Base-by-base conservation (phyloP, 2,888 invertebrate species). In the Mythimna pallens region DNA sequence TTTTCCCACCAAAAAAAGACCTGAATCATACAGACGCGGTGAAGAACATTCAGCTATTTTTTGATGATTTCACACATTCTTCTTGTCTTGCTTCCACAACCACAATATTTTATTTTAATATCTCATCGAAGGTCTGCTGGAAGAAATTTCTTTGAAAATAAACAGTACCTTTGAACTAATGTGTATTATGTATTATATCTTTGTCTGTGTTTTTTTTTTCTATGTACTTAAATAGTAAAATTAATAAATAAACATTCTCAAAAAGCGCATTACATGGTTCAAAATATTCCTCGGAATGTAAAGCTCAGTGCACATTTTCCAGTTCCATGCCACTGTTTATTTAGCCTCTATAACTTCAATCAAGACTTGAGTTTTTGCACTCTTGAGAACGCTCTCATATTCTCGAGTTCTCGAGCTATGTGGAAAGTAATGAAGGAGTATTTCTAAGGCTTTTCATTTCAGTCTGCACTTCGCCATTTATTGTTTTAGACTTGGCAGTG, bases 361-460 rank as follows among this genome's bases (percentile, higher is more conserved):
- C 40, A 40, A 7, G 36, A 54, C 30, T 64, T 54, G 57, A 83
- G 76, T 76, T 84, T 76, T 81, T 81, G 61, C 59, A 7, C 73
- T 62, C 69, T 55, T 20, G 65, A 73, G 81, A 75, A 81, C 25
- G 54, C 70, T 65, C 64, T 63, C 40, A 57, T 74, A 72, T 78
- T 74, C 70, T 57, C 70, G 47, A 75, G 66, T 68, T 63, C 67
- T 71, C 34, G 50, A 72, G 65, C 66, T 59, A 57, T 69, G 63
- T 61, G 52, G 36, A 76, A 80, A 73, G 80, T 85, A 82, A 86
- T 84, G 82, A 82, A 77, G 70, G 58, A 70, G 75, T 73, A 81
- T 80, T 85, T 81, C 80, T 85, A 83, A 70, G 83, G 80, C 80
- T 83, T 81, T 80, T 74, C 61, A 65, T 83, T 70, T 57, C 47